These are phyloP conservation scores for Brachionus plicatilis DNA, from an alignment of 1,140 invertebrate species.

Conservation along the genomic window DNA sequence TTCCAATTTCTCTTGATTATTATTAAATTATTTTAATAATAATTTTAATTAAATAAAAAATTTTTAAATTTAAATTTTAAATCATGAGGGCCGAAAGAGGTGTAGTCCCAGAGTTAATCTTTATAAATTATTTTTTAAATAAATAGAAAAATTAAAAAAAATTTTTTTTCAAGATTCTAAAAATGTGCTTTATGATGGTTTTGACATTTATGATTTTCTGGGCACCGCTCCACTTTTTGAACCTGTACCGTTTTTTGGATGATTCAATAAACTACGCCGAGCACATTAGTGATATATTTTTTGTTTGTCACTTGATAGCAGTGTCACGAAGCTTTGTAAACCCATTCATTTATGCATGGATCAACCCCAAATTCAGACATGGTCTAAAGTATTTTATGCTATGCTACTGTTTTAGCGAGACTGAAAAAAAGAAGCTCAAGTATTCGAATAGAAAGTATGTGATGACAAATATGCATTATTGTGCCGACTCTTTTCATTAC, in stretches of 20 bases:
- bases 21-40: too few species aligned
- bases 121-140: too few species aligned
- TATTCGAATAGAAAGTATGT: not conserved
- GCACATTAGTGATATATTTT: conserved; percentile 28
- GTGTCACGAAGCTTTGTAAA: conserved; percentile 18
- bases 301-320: conserved; percentile 20
- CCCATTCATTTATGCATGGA: conserved; percentile 34
- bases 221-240: conserved; percentile 32
- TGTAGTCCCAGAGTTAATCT: too few species aligned
- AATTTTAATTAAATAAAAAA: too few species aligned
- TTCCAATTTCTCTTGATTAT: too few species aligned
- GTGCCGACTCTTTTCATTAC: not conserved
- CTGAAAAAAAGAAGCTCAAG: not conserved
- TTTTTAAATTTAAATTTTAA: too few species aligned
- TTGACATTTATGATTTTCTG: conserved; percentile 34
- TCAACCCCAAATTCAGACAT: not conserved
- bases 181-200: conserved; percentile 40
- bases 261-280: not conserved
- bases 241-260: conserved; percentile 19
- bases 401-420: not conserved
- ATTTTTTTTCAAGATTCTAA: not conserved
- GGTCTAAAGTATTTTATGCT: not conserved
- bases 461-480: not conserved
- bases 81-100: too few species aligned
- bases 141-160: too few species aligned